Base-by-base conservation (phyloP, 2,797 vertebrate genomes). In the Philypnodon macrostomus region DNA sequence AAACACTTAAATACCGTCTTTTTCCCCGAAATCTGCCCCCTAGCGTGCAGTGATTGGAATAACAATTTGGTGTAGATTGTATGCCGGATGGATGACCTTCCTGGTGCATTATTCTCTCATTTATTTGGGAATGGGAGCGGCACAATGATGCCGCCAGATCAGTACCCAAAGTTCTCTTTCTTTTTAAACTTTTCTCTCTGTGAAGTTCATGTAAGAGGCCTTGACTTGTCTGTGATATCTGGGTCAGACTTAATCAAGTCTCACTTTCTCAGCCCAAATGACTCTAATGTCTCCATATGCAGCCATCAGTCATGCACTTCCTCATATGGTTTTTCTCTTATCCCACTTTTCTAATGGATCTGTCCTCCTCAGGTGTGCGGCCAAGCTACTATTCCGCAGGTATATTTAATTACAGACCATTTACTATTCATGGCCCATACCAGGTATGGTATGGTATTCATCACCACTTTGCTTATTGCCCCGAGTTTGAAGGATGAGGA, bases 351-450 rank as follows among this genome's bases (percentile, higher is more conserved):
- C 58, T 78, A 66, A 80, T 69, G 71, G 23, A 50, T 74, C 54
- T 44, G 59, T 77, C 63, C 58, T 77, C 68, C 58, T 76, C 68
- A 82, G 81, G 79, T 87, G 73, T 70, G 46, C 39, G 39, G 60
- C 60, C 60, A 74, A 69, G 62, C 67, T 79, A 81, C 81, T 87
- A 71, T 67, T 84, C 72, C 72, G 79, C 80, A 86, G 81, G 85
- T 84, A 77, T 67, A 72, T 76, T 75, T 88, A 87, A 90, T 89
- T 87, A 86, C 77, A 63, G 49, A 58, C n/a, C 75, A 88, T 87
- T 85, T 81, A 71, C 70, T 84, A 86, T 87, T 85, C 82, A 89
- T 86, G 81, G 74, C 27, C 33, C 48, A 73, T n/a, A n/a, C n/a
- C n/a, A n/a, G n/a, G n/a, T n/a, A n/a, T n/a, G n/a, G n/a, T n/a